phyloP scores from a whole-genome alignment of 2,797 vertebrate genomes.

The Tadarida brasiliensis region DNA sequence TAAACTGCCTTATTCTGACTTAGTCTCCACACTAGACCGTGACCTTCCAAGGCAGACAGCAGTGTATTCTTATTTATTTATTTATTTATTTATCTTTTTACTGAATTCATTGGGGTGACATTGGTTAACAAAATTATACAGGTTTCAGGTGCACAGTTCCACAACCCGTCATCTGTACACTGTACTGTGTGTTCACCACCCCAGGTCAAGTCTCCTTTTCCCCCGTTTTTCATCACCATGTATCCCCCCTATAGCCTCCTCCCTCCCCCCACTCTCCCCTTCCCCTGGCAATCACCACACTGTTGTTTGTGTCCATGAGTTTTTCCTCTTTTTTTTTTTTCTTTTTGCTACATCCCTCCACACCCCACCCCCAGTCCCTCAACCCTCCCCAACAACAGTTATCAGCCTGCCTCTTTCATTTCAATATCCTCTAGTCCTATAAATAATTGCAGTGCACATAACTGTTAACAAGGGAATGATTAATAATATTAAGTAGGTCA shows the following conservation, averaged over 20 bases:
- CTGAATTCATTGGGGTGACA: too few species aligned
- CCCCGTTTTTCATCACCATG: too few species aligned
- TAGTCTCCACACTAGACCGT: not conserved
- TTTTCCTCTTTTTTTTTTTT: not conserved
- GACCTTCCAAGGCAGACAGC: not conserved
- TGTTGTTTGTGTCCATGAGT: too few species aligned
- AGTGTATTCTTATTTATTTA: not conserved
- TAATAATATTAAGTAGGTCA: constrained; percentile 14
- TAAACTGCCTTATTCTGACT: not conserved
- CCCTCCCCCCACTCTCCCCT: too few species aligned
- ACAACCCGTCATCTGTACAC: too few species aligned
- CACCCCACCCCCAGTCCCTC: fast-evolving
- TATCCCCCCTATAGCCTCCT: too few species aligned
- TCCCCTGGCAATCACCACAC: too few species aligned
- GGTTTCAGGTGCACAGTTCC: too few species aligned
- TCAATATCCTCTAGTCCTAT: not conserved
- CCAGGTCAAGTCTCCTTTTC: too few species aligned
- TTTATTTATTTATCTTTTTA: too few species aligned
- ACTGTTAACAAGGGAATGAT: not conserved
- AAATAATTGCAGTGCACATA: not conserved
- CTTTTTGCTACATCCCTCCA: not conserved
- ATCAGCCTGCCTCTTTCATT: not conserved
- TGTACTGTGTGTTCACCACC: too few species aligned
- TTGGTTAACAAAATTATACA: too few species aligned
- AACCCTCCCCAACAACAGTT: not conserved